A percentile compares a stretch with the other conserved stretches of the same genome.
Evolutionary conservation across 2,113 vertebrate species (phyloP).

Genomic region (Mixornis gularis): DNA sequence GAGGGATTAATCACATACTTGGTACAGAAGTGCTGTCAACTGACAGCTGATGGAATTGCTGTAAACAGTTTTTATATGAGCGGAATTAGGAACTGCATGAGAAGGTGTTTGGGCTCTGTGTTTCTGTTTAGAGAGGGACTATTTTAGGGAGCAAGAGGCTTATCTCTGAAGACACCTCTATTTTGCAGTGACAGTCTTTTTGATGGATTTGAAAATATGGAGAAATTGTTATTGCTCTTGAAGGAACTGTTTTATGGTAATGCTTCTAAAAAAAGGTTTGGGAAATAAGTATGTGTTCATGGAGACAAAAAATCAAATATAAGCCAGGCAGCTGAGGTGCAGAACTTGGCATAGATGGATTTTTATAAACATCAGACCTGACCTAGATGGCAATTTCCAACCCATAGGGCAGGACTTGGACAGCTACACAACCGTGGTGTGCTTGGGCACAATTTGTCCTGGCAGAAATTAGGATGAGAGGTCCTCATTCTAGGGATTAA

Average conservation of each 20-base stretch:
- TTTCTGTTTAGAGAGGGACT: background rate
- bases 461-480: background rate
- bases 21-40: background rate
- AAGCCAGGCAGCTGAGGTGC: background rate
- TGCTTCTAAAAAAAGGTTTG: background rate
- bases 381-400: background rate
- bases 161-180: background rate
- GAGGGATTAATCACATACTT: background rate
- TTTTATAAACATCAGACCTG: background rate
- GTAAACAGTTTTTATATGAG: background rate
- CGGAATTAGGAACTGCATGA: background rate
- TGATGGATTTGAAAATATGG: background rate
- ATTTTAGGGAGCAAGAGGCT: background rate
- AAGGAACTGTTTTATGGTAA: background rate
- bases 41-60: background rate
- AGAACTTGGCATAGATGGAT: background rate
- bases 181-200: background rate
- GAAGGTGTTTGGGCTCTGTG: background rate
- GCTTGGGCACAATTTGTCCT: background rate
- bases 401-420: background rate
- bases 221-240: background rate
- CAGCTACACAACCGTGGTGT: background rate
- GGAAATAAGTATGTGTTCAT: background rate
- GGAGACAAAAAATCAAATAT: background rate
- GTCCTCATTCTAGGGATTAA: background rate